These are phyloP conservation scores for Aporophyla nigra DNA, from an alignment of 2,888 invertebrate genomes.

Conservation along the genomic window DNA sequence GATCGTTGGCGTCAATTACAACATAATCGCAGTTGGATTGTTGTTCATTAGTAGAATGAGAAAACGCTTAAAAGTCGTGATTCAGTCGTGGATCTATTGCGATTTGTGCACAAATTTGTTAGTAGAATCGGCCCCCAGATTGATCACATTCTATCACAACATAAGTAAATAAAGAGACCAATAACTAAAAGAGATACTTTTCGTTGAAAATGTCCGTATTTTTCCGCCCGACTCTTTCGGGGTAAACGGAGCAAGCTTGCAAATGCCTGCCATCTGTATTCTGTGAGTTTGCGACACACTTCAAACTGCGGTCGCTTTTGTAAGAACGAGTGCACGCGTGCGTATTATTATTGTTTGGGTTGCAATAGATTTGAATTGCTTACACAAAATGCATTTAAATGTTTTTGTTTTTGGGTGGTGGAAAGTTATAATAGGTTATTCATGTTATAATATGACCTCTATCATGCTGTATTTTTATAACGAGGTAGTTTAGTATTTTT, in stretches of 20 bases:
- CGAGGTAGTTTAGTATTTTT: too few species aligned
- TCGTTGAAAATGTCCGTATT: conserved; percentile 11
- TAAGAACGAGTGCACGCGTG: conserved; percentile 24
- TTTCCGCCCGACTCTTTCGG: conserved; percentile 12
- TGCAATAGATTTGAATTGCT: neutral
- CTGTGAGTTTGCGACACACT: conserved; percentile 13
- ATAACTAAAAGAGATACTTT: conserved; percentile 17
- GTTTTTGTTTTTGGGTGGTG: neutral
- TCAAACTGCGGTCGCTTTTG: neutral
- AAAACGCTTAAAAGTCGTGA: too few species aligned
- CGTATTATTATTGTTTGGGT: conserved; percentile 10
- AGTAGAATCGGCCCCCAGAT: too few species aligned
- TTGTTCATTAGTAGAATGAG: too few species aligned
- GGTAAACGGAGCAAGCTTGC: conserved; percentile 21
- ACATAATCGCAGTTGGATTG: too few species aligned
- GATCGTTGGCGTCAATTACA: too few species aligned
- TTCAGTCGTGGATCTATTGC: too few species aligned
- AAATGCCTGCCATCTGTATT: conserved; percentile 40
- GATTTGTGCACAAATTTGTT: too few species aligned
- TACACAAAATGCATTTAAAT: neutral
- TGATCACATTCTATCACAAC: neutral
- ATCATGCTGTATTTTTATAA: too few species aligned
- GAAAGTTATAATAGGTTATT: neutral
- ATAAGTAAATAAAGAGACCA: neutral
- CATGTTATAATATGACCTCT: too few species aligned